Evolutionary conservation across 2,888 invertebrate genomes (phyloP), one percentile per base, ranked within the genome.

Genomic region (Chrysolina oricalcia): DNA sequence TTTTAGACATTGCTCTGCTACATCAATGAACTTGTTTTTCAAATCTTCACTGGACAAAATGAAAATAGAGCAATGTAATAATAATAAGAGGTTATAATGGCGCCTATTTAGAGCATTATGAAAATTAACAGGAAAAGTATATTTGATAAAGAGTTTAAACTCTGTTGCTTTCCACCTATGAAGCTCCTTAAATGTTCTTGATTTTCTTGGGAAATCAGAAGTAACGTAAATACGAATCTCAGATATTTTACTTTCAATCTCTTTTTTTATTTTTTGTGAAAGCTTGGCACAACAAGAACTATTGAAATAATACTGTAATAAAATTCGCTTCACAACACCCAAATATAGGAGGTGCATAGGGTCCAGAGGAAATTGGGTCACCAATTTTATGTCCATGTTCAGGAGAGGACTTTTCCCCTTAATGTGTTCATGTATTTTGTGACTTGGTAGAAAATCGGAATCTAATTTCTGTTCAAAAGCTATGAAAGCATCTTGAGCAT

Each of bases 311-410:
- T 66, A 75, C 40, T 66, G 53, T 11, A 68, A 0, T 63, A 78
- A 66, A 10, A 77, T 23, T 65, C 77, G 41, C 67, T 63, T 77
- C 9, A 72, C 64, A 23, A 77, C 75, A 5, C 77, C 77, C 11
- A 79, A 43, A 63, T 53, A 73, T 35, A 79, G 27, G 17, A 79
- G n/a, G n/a, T n/a, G n/a, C n/a, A n/a, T n/a, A n/a, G 43, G 77
- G 75, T 77, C 77, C 17, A 79, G 66, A 10, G 73, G 71, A 56
- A 79, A 73, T 27, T 76, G 66, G 43, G 65, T 43, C 9, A 74
- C 59, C 5, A 74, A 8, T 35, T 40, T 17, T 13, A 74, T 19
- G 53, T 53, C 27, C 11, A 66, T 9, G 4, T 53, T 17, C 17
- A 66, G 15, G 10, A 74, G 41, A 17, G n/a, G n/a, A n/a, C n/a